Evolutionary conservation across 92 coral and sea anemone genomes (phyloP), one percentile per base, ranked within the genome.

Genomic region (Umimayanthus kanabou): DNA sequence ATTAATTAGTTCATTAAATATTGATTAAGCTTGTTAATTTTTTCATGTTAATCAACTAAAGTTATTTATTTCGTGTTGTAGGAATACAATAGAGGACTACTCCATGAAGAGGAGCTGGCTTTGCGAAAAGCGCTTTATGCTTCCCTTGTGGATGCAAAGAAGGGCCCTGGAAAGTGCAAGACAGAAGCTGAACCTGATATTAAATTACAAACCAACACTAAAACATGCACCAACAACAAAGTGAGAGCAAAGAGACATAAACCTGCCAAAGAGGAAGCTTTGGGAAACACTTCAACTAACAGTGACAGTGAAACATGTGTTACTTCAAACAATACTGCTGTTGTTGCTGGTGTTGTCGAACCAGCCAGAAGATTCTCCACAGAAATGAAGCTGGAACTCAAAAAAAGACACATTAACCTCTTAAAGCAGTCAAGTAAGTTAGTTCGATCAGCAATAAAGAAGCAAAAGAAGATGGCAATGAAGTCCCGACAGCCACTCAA

Each of bases 21-120:
- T 42, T 42, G 45, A 42, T 4, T 42, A 47, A 47, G 14, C 13
- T 47, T 47, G 14, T 13, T 53, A 47, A 53, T 13, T 53, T 13
- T 53, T 53, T 14, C 58, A 18, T 16, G 2, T 11, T 53, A 2
- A 43, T 43, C 9, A 47, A 8, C 6, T 18, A 13, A 53, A 53
- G 11, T 53, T 53, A 53, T 13, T 0, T 53, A 53, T 53, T 15
- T 53, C 14, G 18, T 53, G 4, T 53, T 53, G 18, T 67, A 97
- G 99, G 99, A 97, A 77, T 97, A 97, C 89, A 94, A 96, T 87
- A 91, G 91, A 77, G 99, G 99, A 2, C 91, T 97, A 77, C 88
- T 97, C 28, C 99, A 94, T 82, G 95, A 97, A 73, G 99, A 97
- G 81, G 99, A 97, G 85, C 69, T 95, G 20, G 96, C 96, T n/a